Base-by-base conservation (phyloP, 2,888 invertebrate species). In the Holacanthella duospinosa region DNA sequence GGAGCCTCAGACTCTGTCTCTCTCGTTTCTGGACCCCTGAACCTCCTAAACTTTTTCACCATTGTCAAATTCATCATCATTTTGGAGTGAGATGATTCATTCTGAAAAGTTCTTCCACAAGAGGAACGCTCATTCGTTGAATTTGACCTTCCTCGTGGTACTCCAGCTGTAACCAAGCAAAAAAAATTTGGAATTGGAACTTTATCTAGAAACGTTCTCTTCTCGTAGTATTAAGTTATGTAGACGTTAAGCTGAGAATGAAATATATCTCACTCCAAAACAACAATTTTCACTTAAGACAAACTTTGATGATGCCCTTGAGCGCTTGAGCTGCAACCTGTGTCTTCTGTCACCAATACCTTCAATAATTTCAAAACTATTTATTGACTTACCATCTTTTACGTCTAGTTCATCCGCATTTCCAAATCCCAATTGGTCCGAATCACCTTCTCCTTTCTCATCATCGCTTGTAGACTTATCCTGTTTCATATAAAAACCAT, bases 351-450 rank as follows among this genome's bases (percentile, higher is more conserved):
- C n/a, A n/a, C n/a, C n/a, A n/a, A n/a, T n/a, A n/a, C n/a, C n/a
- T n/a, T n/a, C n/a, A n/a, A n/a, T n/a, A n/a, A n/a, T n/a, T n/a
- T n/a, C n/a, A n/a, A n/a, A n/a, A n/a, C n/a, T n/a, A n/a, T n/a
- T n/a, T n/a, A n/a, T n/a, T n/a, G n/a, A n/a, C 72, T 70, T 71
- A 71, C 73, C 73, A 69, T 73, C 73, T 62, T 68, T 64, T 60
- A 71, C 68, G 62, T 73, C 73, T 44, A 73, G 61, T 55, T 71
- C 73, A 59, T 71, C 71, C 48, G 64, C 61, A 60, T 68, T 73
- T 36, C 68, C 66, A 53, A 66, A 65, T 53, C 69, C 66, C 62
- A 67, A 68, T 63, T 71, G n/a, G n/a, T n/a, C 71, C 55, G 67
- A 67, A 63, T 73, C 71, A 25, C 68, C 68, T 29, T 67, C n/a